Evolutionary conservation across 2,888 invertebrate genomes (phyloP), one percentile per base, ranked within the genome.

Genomic region (Epistrophe grossulariae): DNA sequence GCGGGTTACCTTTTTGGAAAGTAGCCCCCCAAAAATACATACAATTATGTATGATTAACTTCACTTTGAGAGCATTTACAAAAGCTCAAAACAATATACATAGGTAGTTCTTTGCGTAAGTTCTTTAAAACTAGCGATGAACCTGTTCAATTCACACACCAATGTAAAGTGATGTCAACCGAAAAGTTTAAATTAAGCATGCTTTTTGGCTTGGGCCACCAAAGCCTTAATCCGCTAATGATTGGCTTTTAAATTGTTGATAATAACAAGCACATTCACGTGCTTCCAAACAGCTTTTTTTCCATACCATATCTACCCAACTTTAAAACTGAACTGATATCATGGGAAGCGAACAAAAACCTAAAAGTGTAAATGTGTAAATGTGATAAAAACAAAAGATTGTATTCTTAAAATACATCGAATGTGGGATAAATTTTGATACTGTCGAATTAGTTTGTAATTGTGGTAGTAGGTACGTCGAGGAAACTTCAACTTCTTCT

Each of bases 191-290:
- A 24, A 24, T 24, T 2, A 24, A 3, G 3, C 24, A 24, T 24
- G 24, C 24, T 1, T 4, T 31, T 31, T 7, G 31, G 31, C 4
- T 31, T 31, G 31, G 17, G 59, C 35, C 1, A 1, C 6, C 13
- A 40, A 60, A 38, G 2, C 19, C 13, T 19, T 19, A 60, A 19
- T 60, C 60, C 60, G 0, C 60, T 11, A 40, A 38, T 60, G 60
- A 40, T 17, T 31, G 31, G 28, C 8, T 68, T 68, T 17, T 0
- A 50, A 50, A 31, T 31, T 13, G 55, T 45, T 24, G 38, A 45
- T 50, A 43, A 45, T 50, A 43, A 52, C 38, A 59, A 74, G n/a
- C n/a, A 50, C 43, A 78, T 81, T 85, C 85, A 85, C 81, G 81
- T 85, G 81, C 78, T 78, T 19, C 68, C 15, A 13, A 70, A 40